phyloP scores from a whole-genome alignment of 1,140 invertebrate genomes.

The Bombyx mandarina region DNA sequence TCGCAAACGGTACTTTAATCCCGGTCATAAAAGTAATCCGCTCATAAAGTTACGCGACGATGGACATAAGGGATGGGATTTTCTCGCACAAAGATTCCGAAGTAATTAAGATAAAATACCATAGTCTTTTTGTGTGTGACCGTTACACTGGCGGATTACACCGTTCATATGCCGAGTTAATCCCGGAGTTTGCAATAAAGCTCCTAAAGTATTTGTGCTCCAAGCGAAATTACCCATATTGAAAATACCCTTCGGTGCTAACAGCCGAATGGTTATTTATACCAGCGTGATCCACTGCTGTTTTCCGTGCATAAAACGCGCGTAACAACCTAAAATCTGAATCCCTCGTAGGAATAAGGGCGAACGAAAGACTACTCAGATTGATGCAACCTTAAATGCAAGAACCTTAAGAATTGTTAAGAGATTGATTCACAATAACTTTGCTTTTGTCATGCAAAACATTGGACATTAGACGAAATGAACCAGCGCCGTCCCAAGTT shows the following conservation, averaged over 20 bases:
- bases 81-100: constrained; percentile 63
- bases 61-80: constrained; percentile 68
- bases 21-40: constrained; percentile 68
- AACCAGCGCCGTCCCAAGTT: constrained; percentile 9
- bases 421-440: constrained; percentile 19
- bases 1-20: constrained; percentile 64
- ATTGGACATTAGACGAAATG: constrained; percentile 29
- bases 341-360: constrained; percentile 4
- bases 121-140: constrained; percentile 58
- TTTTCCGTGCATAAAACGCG: constrained; percentile 1
- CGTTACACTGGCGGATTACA: constrained; percentile 54
- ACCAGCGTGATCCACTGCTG: constrained; percentile 35
- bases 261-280: constrained; percentile 62
- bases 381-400: constrained; percentile 11
- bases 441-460: constrained; percentile 32
- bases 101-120: constrained; percentile 70
- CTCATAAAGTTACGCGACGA: constrained; percentile 68
- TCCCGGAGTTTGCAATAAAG: constrained; percentile 67
- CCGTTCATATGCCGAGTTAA: constrained; percentile 63
- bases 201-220: constrained; percentile 65
- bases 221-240: constrained; percentile 68
- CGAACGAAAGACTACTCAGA: constrained; percentile 13
- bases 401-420: constrained; percentile 3
- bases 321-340: too few species aligned
- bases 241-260: constrained; percentile 66